phyloP scores from a whole-genome alignment of 1,140 invertebrate species.

The Heliconius eleuchia region DNA sequence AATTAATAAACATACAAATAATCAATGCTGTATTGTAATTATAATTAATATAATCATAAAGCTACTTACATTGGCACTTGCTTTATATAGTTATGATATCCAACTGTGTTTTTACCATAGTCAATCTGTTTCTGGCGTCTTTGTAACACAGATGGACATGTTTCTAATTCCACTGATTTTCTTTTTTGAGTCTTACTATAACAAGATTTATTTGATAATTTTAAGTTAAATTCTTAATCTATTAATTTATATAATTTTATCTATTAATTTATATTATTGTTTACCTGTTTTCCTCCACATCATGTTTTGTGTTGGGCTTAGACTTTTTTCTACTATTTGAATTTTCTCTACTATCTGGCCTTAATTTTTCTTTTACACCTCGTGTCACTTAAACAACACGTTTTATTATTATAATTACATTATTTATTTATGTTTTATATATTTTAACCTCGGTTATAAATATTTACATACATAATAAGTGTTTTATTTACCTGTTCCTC shows the following conservation, averaged over 20 bases:
- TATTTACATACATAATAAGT: background rate
- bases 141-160: constrained; percentile 86
- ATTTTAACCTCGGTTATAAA: too few relatives aligned
- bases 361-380: constrained; percentile 53
- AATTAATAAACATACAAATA: too few relatives aligned
- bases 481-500: background rate
- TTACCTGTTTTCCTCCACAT: constrained; percentile 20
- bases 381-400: constrained; percentile 43
- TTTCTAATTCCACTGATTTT: constrained; percentile 84
- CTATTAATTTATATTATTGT: background rate
- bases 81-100: constrained; percentile 90
- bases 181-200: constrained; percentile 50
- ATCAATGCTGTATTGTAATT: too few relatives aligned
- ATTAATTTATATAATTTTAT: background rate
- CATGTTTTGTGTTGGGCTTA: constrained; percentile 52
- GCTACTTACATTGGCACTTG: constrained; percentile 87
- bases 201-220: background rate
- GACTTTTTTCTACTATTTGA: constrained; percentile 54
- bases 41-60: background rate
- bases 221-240: background rate
- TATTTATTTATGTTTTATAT: background rate
- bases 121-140: constrained; percentile 96
- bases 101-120: constrained; percentile 96
- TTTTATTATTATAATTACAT: background rate
- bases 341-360: constrained; percentile 55